Evolutionary conservation across 2,113 vertebrate species (phyloP), one percentile per base, ranked within the genome.

Genomic region (Mustela nigripes): DNA sequence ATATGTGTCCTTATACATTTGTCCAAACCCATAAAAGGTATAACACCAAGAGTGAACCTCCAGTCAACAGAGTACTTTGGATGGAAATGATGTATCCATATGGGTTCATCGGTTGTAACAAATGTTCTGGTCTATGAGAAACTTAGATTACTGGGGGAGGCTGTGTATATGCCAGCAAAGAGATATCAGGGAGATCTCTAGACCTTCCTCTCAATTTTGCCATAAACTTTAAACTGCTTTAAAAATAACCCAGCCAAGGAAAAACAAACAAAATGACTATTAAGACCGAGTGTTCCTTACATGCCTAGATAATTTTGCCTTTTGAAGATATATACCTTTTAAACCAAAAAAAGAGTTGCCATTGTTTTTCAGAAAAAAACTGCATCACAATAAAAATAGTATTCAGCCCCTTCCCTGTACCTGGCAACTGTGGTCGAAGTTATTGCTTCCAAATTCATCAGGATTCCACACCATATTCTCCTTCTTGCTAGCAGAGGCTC

Each of bases 321-420:
- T 79, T 78, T 42, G 81, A 97, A 79, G 69, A 76, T 50, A 93
- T 36, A 39, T 36, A 58, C 11, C 73, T 48, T 69, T 95, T 85
- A 84, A 91, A 45, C 45, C 45, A 83, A 83, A 60, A 95, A 73
- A 79, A 60, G 18, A 79, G 45, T 42, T 92, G 33, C 16, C 42
- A 26, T 1, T 63, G 16, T 50, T 16, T 15, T 74, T 71, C 16
- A 48, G 60, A 74, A 67, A 95, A 95, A 42, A 88, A 89, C 18
- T 56, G 21, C 4, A 11, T 21, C 22, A 63, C 22, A 69, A 18
- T 60, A 58, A 65, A 93, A 39, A 42, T 7, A 90, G 56, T 36
- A 50, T 69, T 67, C 45, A 15, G 39, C 7, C 53, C n/a, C 63
- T 71, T 92, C 56, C 48, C 31, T 86, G 10, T 36, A 48, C 28